Conservation (phyloP, 2,113 vertebrate genomes). For the Smithornis capensis region DNA sequence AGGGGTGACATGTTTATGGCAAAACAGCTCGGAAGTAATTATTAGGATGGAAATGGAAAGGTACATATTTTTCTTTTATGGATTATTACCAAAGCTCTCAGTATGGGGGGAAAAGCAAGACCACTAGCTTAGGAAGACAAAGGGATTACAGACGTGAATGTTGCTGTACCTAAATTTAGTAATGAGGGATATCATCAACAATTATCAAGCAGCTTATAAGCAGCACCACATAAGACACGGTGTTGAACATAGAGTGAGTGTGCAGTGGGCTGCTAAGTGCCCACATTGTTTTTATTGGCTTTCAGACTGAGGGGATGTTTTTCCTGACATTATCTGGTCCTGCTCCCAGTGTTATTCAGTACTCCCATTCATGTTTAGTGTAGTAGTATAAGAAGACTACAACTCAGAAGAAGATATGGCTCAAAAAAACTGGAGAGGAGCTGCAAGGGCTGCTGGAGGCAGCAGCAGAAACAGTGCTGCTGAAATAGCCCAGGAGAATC, state of each 20-base stretch:
- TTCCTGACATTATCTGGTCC: not conserved
- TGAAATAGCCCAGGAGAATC: not conserved
- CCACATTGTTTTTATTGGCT: not conserved
- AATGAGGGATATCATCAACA: not conserved
- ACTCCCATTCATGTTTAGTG: not conserved
- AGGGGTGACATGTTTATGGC: not conserved
- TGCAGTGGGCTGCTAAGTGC: not conserved
- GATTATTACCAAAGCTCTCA: not conserved
- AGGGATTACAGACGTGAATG: not conserved
- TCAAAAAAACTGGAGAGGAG: not conserved
- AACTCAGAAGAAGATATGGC: not conserved
- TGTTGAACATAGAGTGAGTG: not conserved
- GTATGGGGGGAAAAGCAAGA: not conserved
- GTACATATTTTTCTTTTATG: not conserved
- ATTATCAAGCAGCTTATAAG: not conserved
- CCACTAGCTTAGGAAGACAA: not conserved
- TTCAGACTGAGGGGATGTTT: not conserved
- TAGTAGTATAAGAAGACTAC: not conserved
- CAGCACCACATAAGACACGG: not conserved
- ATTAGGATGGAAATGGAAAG: not conserved
- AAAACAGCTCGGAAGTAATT: not conserved
- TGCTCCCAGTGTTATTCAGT: not conserved
- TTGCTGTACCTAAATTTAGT: not conserved
- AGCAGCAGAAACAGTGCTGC: not conserved
- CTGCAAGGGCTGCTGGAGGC: not conserved